Percentiles rank a stretch among this genome's conserved stretches.
Conservation (phyloP, 2,113 vertebrate species). For the Sander lucioperca region DNA sequence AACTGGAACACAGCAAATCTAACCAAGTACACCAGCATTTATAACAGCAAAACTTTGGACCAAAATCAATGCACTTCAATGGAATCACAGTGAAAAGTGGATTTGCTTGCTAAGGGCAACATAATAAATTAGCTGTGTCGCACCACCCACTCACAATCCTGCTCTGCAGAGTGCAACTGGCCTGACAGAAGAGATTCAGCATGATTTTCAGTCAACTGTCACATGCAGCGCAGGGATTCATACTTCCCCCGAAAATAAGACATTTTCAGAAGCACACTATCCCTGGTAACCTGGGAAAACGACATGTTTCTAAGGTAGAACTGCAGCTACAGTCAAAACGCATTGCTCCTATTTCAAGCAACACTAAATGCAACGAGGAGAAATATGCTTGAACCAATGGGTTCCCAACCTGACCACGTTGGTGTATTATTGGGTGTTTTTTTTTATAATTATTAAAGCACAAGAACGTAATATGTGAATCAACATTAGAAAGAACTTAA, state of each 20-base stretch:
- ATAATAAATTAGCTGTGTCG: background rate
- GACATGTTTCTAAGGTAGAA: no score
- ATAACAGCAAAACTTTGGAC: background rate
- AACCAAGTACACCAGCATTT: background rate
- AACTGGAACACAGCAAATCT: no score
- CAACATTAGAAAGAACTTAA: background rate
- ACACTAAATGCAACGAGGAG: background rate
- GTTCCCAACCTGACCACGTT: background rate
- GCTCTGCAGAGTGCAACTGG: background rate
- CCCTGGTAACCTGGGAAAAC: no score
- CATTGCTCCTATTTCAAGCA: background rate
- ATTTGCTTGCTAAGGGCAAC: background rate
- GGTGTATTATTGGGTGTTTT: background rate
- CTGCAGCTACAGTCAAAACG: background rate
- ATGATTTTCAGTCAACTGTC: no score
- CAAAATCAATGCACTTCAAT: no score
- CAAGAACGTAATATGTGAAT: background rate
- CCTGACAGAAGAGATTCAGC: no score
- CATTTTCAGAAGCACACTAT: no score
- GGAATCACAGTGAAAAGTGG: background rate
- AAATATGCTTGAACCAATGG: background rate
- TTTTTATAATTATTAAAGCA: background rate
- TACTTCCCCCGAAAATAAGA: no score
- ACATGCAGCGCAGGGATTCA: no score
- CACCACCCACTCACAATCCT: background rate